Evolutionary conservation across 2,888 invertebrate genomes (phyloP), one percentile per base, ranked within the genome.

Genomic region (Ctena decussata): DNA sequence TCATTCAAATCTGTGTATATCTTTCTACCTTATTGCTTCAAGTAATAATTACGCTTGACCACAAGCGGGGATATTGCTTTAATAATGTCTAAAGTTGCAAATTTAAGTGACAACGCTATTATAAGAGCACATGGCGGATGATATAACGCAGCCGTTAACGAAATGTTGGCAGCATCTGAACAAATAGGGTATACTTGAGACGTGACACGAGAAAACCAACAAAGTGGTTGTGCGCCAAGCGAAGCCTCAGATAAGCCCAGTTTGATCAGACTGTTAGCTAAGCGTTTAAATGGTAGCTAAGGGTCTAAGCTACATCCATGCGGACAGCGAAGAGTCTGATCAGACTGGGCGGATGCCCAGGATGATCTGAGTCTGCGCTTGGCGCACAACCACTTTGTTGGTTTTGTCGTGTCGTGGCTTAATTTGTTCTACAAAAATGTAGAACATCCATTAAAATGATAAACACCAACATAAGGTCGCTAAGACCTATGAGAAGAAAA

Each of bases 11-110:
- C 65, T 35, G 65, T 35, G 65, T 65, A 46, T 73, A 41, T 35
- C 18, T 73, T 73, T 73, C 73, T 32, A 46, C 73, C 73, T 46
- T 73, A 73, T 73, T 73, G 44, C 44, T 27, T 70, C 21, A 46
- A 65, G 18, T 35, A 65, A 65, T 65, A 21, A 65, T 65, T 65
- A 65, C 65, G 30, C 24, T 18, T 65, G 65, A 65, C 65, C 65
- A 65, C 65, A 65, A 65, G 35, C 65, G 65, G 65, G 32, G 65
- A 65, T 65, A 65, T 65, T 32, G 65, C 65, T 65, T 65, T 35
- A 11, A 35, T 65, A 35, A 35, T 18, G 65, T 65, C 65, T 65
- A 65, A 65, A 65, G 35, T 65, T 32, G 65, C 65, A 65, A 65
- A 65, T 65, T 65, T 65, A 65, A 65, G 30, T 65, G 65, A 65